phyloP scores from a whole-genome alignment of 2,888 invertebrate genomes.

The Acleris cristana region DNA sequence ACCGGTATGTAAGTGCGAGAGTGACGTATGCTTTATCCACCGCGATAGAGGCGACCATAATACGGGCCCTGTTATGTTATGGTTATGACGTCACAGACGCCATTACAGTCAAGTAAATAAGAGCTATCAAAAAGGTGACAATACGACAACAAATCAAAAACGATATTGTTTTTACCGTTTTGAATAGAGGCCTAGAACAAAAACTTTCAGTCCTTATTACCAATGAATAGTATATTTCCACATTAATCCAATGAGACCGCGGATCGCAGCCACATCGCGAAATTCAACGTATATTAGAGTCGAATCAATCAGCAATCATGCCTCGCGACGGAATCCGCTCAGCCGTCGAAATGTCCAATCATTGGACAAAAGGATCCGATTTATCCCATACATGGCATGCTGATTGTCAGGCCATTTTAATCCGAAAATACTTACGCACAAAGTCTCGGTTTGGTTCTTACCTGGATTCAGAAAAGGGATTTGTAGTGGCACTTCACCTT shows the following conservation, averaged over 20 bases:
- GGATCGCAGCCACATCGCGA: not conserved
- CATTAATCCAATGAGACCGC: not conserved
- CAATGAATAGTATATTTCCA: not conserved
- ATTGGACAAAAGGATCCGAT: conserved; percentile 25
- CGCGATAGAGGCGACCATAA: too few species aligned
- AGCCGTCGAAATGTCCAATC: conserved; percentile 24
- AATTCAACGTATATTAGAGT: conserved; percentile 15
- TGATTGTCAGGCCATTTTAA: conserved; percentile 7
- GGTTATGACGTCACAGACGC: too few species aligned
- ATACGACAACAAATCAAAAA: too few species aligned
- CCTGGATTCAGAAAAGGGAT: conserved; percentile 28
- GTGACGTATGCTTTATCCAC: too few species aligned
- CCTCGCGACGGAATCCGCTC: conserved; percentile 6
- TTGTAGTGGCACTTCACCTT: conserved; percentile 7
- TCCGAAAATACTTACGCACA: not conserved
- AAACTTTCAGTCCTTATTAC: too few species aligned
- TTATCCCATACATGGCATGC: conserved; percentile 17
- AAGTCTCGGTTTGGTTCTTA: conserved; percentile 11
- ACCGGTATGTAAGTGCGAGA: too few species aligned
- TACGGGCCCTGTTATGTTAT: too few species aligned
- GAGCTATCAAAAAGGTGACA: too few species aligned
- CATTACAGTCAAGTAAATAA: too few species aligned
- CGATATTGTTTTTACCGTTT: too few species aligned
- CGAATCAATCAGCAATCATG: conserved; percentile 28
- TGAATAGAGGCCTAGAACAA: too few species aligned